phyloP scores from a whole-genome alignment of 2,888 invertebrate genomes.

The Spicauda simplicius region DNA sequence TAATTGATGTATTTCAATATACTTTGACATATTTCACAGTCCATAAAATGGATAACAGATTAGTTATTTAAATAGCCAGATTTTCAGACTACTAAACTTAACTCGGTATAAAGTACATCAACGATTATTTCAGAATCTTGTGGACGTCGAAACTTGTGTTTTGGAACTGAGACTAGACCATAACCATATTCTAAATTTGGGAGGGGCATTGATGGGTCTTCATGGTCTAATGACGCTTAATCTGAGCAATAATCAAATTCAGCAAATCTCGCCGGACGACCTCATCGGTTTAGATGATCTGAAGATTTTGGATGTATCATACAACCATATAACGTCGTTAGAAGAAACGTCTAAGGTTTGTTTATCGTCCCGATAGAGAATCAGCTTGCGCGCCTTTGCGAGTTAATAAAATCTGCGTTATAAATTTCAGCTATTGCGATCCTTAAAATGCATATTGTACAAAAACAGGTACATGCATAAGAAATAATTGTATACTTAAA shows the following conservation, averaged over 20 bases:
- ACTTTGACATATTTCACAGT: too few relatives aligned
- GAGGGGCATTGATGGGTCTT: conserved; percentile 90
- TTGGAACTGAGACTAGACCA: conserved; percentile 90
- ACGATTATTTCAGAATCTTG: conserved; percentile 86
- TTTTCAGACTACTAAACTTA: too few relatives aligned
- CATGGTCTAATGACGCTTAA: conserved; percentile 89
- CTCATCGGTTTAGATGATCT: conserved; percentile 91
- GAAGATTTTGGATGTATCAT: conserved; percentile 90
- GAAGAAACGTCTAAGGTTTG: conserved; percentile 93
- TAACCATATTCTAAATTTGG: conserved; percentile 88
- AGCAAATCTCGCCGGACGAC: conserved; percentile 90
- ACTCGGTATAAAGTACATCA: neutral
- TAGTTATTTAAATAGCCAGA: too few relatives aligned
- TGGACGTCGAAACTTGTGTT: conserved; percentile 90
- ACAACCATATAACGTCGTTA: conserved; percentile 90
- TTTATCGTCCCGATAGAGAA: conserved; percentile 29
- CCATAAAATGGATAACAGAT: too few relatives aligned
- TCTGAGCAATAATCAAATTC: conserved; percentile 90
- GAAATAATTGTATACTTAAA: neutral
- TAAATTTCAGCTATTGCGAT: conserved; percentile 42
- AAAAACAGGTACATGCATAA: neutral
- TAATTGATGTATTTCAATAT: too few relatives aligned
- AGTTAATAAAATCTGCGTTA: conserved; percentile 14
- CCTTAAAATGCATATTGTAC: conserved; percentile 4
- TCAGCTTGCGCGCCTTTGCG: conserved; percentile 44